Base-by-base conservation (phyloP, 2,888 invertebrate genomes). In the Cheilosia vernalis region DNA sequence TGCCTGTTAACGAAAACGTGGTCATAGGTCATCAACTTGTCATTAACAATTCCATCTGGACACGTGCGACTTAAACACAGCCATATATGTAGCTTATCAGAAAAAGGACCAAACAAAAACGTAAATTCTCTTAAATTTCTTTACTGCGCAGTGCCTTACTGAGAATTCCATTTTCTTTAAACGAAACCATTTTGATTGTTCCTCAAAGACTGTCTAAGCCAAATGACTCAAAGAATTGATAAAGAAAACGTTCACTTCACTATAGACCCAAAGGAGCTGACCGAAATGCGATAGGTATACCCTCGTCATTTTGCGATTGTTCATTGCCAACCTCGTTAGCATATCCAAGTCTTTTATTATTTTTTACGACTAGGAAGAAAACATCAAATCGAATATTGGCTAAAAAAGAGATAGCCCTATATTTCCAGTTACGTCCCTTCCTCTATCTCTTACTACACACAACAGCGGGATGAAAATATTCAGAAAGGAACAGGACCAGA, bases 371-470 rank as follows among this genome's bases (percentile, higher is more conserved):
- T 51, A 27, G 17, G 40, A 24, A 51, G 7, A 51, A 51, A 58
- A 66, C 49, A 83, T 78, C 70, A 56, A 83, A 83, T 83, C 78
- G 78, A 83, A 72, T 66, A 72, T 78, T 53, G 47, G 44, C 55
- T 47, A 42, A 27, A 47, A 33, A 80, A 60, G 61, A 51, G 40
- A 49, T n/a, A 19, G 58, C 15, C 44, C 17, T 49, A 64, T 21
- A 60, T 82, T 72, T 53, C 17, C 60, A 4, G 40, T 69, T 51
- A 42, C 63, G 51, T 63, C 17, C 56, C 19, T 27, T 60, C n/a
- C 5, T 42, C 27, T 42, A 47, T 19, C 10, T 21, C 53, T 42
- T 17, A 5, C 19, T 51, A 21, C 58, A 30, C 21, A 24, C 24
- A 4, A 4, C 15, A 15, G 13, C 15, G 19, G 33, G 15, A 27